Conservation (phyloP, 2,888 invertebrate genomes). For the Zele albiditarsus region DNA sequence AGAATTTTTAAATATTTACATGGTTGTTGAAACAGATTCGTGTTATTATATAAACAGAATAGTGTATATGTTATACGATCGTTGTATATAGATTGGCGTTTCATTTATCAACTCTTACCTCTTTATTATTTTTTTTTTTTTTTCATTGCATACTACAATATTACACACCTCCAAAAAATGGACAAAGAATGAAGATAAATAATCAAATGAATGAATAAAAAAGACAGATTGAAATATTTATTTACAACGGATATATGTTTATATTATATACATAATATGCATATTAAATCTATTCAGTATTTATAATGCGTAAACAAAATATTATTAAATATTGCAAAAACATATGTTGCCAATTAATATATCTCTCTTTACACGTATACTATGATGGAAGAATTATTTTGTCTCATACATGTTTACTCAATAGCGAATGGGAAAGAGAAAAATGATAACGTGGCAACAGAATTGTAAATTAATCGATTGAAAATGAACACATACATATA, state of each 20-base stretch:
- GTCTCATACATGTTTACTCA: background rate
- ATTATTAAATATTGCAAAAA: background rate
- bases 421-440: background rate
- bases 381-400: background rate
- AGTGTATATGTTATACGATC: constrained; percentile 40
- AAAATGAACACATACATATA: background rate
- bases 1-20: constrained; percentile 57
- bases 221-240: background rate
- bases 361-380: background rate
- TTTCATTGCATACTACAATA: constrained; percentile 9
- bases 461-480: background rate
- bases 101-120: constrained; percentile 12
- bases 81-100: constrained; percentile 14
- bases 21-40: constrained; percentile 53
- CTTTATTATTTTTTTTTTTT: background rate
- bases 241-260: background rate
- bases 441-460: background rate
- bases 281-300: constrained; percentile 41
- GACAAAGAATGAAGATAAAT: background rate
- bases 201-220: background rate
- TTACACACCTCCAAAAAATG: constrained; percentile 29
- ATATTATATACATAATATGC: constrained; percentile 26
- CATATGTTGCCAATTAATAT: background rate
- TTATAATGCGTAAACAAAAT: constrained; percentile 33
- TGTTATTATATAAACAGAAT: constrained; percentile 50